Evolutionary conservation across 2,888 invertebrate genomes (phyloP), one percentile per base, ranked within the genome.

Genomic region (Pterostichus niger): DNA sequence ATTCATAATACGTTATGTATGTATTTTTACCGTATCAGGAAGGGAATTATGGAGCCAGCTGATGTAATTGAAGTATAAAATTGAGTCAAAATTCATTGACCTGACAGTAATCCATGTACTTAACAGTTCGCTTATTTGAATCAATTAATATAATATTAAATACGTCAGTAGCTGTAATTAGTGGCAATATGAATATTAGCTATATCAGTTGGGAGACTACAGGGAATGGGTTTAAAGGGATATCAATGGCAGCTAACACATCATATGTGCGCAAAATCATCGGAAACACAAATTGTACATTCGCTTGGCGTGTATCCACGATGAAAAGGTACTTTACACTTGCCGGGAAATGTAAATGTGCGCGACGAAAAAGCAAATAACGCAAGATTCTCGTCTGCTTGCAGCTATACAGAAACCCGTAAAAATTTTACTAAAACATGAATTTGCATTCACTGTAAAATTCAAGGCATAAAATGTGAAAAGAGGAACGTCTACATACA

Each of bases 381-480:
- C 76, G 68, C 68, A 80, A 80, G 80, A 61, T 49, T 68, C 80
- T 80, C 76, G 80, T 80, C 61, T 64, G 64, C 61, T 52, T 52
- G 44, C 13, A 68, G 49, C 73, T 59, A 75, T 49, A 73, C 75
- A 82, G 61, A 64, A 83, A 73, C 46, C 83, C 77, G 52, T 83
- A 83, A 83, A 83, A 75, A 17, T 83, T 83, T 83, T 77, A 83
- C 83, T 83, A 77, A 76, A 83, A 83, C 83, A 77, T 83, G 77
- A 83, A 83, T 83, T 83, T 83, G 77, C 83, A 83, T 83, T 83
- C 82, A 82, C 73, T 82, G 82, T 59, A 73, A 82, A 82, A 82
- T 82, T 82, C 77, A 83, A 77, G 64, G 77, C 77, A 83, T 83
- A 83, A 83, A 83, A 83, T 44, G 59, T n/a, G 76, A 76, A 68